Base-by-base conservation (phyloP, 2,113 vertebrate species). In the Aythya baeri region DNA sequence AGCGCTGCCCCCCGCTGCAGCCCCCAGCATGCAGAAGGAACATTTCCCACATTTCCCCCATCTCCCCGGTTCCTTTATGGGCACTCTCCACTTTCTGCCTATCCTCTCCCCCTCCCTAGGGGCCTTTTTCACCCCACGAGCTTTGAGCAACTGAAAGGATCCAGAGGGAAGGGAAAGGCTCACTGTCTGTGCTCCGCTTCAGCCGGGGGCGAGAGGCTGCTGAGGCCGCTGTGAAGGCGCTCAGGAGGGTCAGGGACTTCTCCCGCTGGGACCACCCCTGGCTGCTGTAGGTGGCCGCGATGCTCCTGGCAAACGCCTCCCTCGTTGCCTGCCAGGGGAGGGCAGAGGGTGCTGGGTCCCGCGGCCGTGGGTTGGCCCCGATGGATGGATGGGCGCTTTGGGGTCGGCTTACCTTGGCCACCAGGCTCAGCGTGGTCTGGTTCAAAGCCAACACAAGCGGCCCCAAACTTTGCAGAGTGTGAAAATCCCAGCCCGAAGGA, bases 401-500 rank as follows among this genome's bases (percentile, higher is more conserved):
- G 41, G 12, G 11, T 29, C 4, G 1, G 6, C 92, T 70, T 94
- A 98, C 98, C 97, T 97, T 8, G 3, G 88, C 22, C 66, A 98
- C 95, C 46, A 81, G 59, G 6, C 68, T 31, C 97, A 97, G 96
- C 1, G 95, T 96, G 50, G 65, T 80, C 32, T 74, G 61, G 78
- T 95, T 94, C 91, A 98, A 62, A 10, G 97, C 92, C 65, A 93
- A 80, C 41, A 92, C 74, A 5, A 98, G 96, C 0, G 61, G 72
- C 27, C 97, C 98, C 52, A 98, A 10, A 5, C 49, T 43, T 57
- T 58, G 88, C 26, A 98, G 87, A 2, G 87, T 91, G 38, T 5
- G 65, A 11, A 94, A 43, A 34, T 95, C 94, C 98, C 98, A 98
- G 76, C 93, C 88, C 0, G 23, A 27, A 5, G 97, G 97, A 31